Conservation (phyloP, 35 echinoderm and acorn worm genomes). For the Ptychodera flava region DNA sequence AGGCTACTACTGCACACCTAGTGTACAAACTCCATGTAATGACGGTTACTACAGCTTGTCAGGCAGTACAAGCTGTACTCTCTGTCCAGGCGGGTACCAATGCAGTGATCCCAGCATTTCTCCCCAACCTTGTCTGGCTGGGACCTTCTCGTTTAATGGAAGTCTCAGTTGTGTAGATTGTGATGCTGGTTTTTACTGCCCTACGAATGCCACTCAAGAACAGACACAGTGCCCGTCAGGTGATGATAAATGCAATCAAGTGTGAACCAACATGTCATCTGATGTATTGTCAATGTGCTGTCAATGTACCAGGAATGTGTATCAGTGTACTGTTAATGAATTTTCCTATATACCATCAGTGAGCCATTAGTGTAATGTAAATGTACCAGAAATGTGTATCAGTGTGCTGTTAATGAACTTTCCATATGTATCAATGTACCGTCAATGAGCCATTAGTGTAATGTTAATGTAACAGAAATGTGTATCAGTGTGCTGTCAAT, state of each 20-base stretch:
- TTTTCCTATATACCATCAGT: background rate
- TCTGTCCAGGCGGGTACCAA: slow-evolving; percentile 61
- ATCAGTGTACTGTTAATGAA: background rate
- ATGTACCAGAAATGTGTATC: background rate
- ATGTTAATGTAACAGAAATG: background rate
- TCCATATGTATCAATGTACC: background rate
- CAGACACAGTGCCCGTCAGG: slow-evolving; percentile 53
- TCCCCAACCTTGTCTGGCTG: slow-evolving; percentile 21
- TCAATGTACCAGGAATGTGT: background rate
- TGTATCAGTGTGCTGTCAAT: background rate
- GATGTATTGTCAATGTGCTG: background rate
- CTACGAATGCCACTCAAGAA: slow-evolving; percentile 29
- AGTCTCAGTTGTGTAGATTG: slow-evolving; percentile 47
- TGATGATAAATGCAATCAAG: too few species aligned
- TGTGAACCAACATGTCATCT: slow-evolving; percentile 28
- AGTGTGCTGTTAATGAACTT: background rate
- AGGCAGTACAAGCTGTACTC: slow-evolving; percentile 41
- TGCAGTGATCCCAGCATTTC: slow-evolving; percentile 22
- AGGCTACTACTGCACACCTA: slow-evolving; percentile 63
- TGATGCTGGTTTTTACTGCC: slow-evolving; percentile 64
- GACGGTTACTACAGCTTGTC: slow-evolving; percentile 60
- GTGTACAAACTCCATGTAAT: slow-evolving; percentile 35
- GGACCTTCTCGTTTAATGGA: slow-evolving; percentile 60
- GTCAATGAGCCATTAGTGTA: background rate
- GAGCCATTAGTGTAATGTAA: background rate